phyloP scores from a whole-genome alignment of 2,888 invertebrate species.

The Trachelus stipa region DNA sequence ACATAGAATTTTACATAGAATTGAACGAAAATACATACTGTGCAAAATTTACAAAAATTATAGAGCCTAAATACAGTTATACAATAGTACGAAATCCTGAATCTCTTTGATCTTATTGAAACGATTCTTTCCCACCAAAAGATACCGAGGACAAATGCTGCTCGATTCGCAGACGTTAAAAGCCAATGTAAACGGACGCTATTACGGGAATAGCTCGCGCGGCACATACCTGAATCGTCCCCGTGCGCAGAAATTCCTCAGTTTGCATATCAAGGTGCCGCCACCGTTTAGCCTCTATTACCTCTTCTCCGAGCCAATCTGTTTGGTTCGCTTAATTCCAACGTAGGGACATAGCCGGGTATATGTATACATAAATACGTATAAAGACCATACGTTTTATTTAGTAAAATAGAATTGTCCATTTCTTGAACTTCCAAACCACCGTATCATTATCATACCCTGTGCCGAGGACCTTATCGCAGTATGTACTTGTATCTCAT shows the following conservation, averaged over 20 bases:
- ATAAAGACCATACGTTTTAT: neutral
- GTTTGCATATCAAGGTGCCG: slow-evolving; percentile 63
- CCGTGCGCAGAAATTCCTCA: slow-evolving; percentile 50
- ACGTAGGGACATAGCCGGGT: neutral
- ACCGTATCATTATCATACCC: neutral
- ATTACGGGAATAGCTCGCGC: slow-evolving; percentile 25
- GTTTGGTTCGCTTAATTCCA: slow-evolving; percentile 21
- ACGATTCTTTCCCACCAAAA: slow-evolving; percentile 2
- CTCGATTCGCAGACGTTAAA: slow-evolving; percentile 34
- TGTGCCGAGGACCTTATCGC: neutral
- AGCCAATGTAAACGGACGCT: slow-evolving; percentile 41
- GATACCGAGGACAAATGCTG: slow-evolving; percentile 47
- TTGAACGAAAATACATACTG: neutral
- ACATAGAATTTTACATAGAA: neutral
- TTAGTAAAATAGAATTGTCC: neutral
- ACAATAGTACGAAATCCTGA: neutral
- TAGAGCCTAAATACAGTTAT: neutral
- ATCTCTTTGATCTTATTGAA: neutral
- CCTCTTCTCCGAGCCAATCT: slow-evolving; percentile 33
- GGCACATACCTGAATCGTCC: slow-evolving; percentile 18
- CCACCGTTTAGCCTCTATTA: slow-evolving; percentile 59
- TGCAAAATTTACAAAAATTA: neutral
- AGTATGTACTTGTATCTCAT: neutral
- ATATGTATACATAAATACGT: neutral
- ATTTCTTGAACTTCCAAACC: neutral